Percentiles rank a stretch among this genome's conserved stretches.
Conservation (phyloP, 2,888 invertebrate genomes). For the Malachius bipustulatus region DNA sequence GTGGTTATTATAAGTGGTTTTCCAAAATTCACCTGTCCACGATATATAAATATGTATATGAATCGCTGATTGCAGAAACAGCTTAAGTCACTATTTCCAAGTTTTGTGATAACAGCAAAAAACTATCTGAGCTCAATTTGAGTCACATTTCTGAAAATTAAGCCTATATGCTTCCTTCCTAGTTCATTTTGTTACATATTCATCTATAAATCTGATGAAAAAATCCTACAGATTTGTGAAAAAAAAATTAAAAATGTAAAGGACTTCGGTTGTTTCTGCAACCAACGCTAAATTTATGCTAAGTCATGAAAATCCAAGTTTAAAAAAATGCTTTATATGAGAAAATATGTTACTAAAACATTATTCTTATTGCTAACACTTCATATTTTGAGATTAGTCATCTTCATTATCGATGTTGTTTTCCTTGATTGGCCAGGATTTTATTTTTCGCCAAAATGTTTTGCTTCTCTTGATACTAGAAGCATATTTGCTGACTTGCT, state of each 20-base stretch:
- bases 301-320: not conserved
- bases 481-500: not conserved
- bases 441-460: conserved; percentile 1
- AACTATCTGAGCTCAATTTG: not conserved
- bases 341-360: not conserved
- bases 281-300: not conserved
- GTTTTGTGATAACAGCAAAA: conserved; percentile 1
- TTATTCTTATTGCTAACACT: conserved; percentile 3
- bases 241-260: conserved; percentile 1
- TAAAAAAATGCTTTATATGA: not conserved
- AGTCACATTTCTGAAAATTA: not conserved
- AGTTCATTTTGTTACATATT: conserved; percentile 3
- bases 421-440: conserved; percentile 2
- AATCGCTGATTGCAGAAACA: conserved; percentile 3
- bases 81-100: conserved; percentile 3
- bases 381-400: conserved; percentile 3
- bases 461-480: not conserved
- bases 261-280: not conserved
- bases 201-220: not conserved
- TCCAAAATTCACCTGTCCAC: too few species aligned
- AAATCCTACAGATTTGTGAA: not conserved
- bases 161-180: conserved; percentile 1
- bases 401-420: conserved; percentile 1
- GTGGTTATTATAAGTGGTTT: too few species aligned
- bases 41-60: too few species aligned